A percentile compares a stretch with the other conserved stretches of the same genome.
Conservation (phyloP, 2,113 vertebrate species). For the Pachyramphus minor region DNA sequence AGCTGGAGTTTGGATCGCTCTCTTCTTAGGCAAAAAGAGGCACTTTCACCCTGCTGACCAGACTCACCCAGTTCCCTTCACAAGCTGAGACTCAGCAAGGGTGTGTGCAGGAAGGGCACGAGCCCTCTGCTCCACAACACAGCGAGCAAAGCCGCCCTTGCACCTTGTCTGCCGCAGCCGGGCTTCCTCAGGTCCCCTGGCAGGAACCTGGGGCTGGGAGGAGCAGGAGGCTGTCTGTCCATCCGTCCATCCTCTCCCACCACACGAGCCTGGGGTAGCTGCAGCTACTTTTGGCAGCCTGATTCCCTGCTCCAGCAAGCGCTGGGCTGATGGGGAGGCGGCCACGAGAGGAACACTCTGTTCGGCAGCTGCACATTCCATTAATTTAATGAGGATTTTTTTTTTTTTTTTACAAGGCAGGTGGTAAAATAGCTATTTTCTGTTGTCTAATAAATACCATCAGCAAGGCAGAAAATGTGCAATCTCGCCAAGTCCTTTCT, state of each 20-base stretch:
- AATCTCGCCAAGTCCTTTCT: slow-evolving; percentile 54
- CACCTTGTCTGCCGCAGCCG: fast-evolving
- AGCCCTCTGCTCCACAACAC: background rate
- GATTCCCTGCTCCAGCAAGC: background rate
- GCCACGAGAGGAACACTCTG: slow-evolving; percentile 43
- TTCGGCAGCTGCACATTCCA: slow-evolving; percentile 67
- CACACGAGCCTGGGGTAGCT: fast-evolving
- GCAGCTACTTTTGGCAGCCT: background rate
- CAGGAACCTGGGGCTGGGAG: background rate
- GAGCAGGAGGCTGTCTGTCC: background rate
- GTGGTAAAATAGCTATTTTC: slow-evolving; percentile 72
- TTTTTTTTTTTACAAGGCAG: slow-evolving; percentile 45
- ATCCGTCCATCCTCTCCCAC: background rate
- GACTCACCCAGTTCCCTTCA: background rate
- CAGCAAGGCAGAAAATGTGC: slow-evolving; percentile 67
- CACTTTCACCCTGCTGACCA: background rate
- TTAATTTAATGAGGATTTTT: slow-evolving; percentile 64
- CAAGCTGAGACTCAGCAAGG: background rate
- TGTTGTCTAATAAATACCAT: slow-evolving; percentile 70
- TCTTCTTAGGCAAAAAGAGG: background rate
- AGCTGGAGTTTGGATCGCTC: background rate
- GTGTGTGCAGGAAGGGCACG: fast-evolving
- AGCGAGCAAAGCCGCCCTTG: fast-evolving
- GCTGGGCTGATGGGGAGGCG: background rate
- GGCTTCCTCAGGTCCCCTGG: background rate